These are phyloP conservation scores for Peromyscus aztecus DNA, from an alignment of 2,797 vertebrate species.

Conservation along the genomic window DNA sequence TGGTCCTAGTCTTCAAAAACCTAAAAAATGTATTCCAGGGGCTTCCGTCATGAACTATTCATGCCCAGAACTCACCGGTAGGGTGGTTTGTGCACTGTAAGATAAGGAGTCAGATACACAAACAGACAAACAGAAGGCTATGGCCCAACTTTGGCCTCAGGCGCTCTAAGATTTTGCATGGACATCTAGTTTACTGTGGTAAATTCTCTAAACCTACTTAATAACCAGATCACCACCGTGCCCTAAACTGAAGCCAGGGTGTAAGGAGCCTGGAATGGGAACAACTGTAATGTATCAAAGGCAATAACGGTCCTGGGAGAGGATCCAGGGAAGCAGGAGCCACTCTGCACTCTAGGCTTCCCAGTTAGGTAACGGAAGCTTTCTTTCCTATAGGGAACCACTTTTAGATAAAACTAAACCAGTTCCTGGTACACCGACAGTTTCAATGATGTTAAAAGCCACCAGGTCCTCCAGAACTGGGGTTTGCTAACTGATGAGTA, in stretches of 20 bases:
- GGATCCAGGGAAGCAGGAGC: neutral
- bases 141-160: neutral
- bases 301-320: neutral
- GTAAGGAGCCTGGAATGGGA: neutral
- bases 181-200: neutral
- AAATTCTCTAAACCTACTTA: constrained; percentile 26
- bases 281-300: neutral
- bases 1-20: neutral
- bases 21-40: constrained; percentile 8
- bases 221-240: neutral
- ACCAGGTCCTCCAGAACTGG: neutral
- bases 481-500: neutral
- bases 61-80: neutral
- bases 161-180: neutral
- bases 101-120: neutral
- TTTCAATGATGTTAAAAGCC: neutral
- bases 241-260: neutral
- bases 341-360: neutral
- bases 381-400: neutral
- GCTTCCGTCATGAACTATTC: constrained; percentile 16
- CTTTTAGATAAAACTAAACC: neutral
- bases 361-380: neutral
- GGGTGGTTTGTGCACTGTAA: neutral
- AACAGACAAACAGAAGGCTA: neutral
- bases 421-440: neutral